Conservation (phyloP, 2,113 vertebrate species). For the Chloebia gouldiae region DNA sequence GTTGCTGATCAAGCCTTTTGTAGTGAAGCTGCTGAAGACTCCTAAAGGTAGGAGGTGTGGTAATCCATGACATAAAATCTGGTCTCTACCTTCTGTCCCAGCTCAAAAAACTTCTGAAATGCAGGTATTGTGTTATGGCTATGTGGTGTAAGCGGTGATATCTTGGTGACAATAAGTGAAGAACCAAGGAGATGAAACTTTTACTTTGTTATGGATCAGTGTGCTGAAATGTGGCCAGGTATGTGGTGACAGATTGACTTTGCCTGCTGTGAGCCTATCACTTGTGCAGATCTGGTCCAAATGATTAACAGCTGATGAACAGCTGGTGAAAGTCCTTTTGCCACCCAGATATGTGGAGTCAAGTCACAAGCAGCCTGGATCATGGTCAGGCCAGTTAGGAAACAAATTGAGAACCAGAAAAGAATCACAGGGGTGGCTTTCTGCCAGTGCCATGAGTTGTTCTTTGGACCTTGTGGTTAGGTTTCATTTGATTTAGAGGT, state of each 20-base stretch:
- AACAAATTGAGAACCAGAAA: not conserved
- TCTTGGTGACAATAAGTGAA: not conserved
- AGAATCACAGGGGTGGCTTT: not conserved
- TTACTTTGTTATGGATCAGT: not conserved
- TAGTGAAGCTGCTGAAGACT: not conserved
- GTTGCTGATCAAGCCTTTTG: not conserved
- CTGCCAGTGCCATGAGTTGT: not conserved
- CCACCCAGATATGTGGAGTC: not conserved
- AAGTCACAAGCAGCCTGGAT: not conserved
- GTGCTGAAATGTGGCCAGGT: not conserved
- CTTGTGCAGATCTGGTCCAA: not conserved
- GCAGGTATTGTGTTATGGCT: not conserved
- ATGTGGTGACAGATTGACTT: not conserved
- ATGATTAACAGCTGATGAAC: not conserved
- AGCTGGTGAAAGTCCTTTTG: not conserved
- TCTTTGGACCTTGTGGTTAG: not conserved
- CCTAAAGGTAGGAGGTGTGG: not conserved
- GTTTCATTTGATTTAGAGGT: not conserved
- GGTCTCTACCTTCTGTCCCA: not conserved
- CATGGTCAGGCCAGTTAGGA: not conserved
- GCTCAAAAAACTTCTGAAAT: not conserved
- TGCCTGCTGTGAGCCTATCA: not conserved
- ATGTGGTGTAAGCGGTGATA: fast-evolving
- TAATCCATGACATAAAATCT: not conserved
- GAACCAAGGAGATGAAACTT: not conserved